Evolutionary conservation across 2,113 vertebrate species (phyloP), one percentile per base, ranked within the genome.

Genomic region (Mugil cephalus): DNA sequence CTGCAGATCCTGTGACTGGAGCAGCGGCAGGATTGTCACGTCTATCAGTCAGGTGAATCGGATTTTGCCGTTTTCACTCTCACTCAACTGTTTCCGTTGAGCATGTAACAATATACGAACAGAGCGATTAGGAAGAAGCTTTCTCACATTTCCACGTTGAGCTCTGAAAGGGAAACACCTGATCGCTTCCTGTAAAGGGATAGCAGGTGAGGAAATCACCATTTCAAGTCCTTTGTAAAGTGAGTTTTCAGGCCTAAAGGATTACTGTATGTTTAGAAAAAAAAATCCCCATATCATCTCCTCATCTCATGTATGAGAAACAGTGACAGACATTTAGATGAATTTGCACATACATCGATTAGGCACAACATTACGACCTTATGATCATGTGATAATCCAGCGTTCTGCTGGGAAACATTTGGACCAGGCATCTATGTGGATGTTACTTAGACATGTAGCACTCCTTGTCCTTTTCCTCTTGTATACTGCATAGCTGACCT

Each of bases 141-240:
- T 38, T 83, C 84, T 93, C 87, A 4, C 76, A 54, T 93, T 91
- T 89, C 89, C 66, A 79, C 78, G 76, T 64, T 68, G 47, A 80
- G 85, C 83, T 87, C 85, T 82, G 47, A 71, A 78, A 73, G 53
- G 75, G 60, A 87, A 85, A 73, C 72, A 91, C 81, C 79, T 54
- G 85, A 90, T 89, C 85, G 65, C 69, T 84, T 93, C 90, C 87
- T 92, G 91, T 90, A 90, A 93, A 82, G 0, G 0, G 72, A 92
- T 83, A 88, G 52, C 69, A 79, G 77, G 56, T 77, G 76, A 89
- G 85, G 83, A 93, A 94, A 87, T 76, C 52, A 77, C 30, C 36
- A 80, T 83, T 87, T 90, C 62, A 68, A 4, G 36, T 60, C 79
- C 89, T 88, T 84, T 91, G 85, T 87, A 30, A 77, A 74, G 51